phyloP scores from a whole-genome alignment of 2,113 vertebrate species.

The Lophura nycthemera region DNA sequence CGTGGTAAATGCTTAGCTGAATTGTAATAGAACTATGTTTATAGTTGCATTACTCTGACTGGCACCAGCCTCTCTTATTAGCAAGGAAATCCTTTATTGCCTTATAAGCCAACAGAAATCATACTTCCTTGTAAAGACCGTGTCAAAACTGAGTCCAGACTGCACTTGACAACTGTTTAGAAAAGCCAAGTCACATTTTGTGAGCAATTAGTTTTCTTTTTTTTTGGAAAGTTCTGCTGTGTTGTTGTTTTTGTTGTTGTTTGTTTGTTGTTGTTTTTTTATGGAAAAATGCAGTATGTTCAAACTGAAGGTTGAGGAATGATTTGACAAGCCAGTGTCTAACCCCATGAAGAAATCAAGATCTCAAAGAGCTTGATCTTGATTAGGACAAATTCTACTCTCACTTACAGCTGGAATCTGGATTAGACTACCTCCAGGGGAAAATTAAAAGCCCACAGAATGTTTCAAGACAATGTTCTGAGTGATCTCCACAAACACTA shows the following conservation, averaged over 20 bases:
- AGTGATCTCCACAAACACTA: neutral
- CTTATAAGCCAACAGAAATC: neutral
- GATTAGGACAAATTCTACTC: neutral
- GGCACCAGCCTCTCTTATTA: neutral
- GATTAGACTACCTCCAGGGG: neutral
- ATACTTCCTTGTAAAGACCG: neutral
- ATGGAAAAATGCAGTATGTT: neutral
- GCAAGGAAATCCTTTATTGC: conserved; percentile 5
- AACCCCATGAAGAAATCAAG: neutral
- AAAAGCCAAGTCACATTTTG: neutral
- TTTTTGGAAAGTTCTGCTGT: neutral
- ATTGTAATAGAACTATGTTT: neutral
- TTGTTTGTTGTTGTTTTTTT: neutral
- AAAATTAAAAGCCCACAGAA: neutral
- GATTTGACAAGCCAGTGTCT: neutral
- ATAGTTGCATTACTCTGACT: neutral
- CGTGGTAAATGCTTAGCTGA: neutral
- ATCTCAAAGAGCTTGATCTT: neutral
- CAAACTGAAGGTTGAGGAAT: neutral
- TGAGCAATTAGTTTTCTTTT: neutral
- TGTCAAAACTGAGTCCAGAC: neutral
- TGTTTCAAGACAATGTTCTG: neutral
- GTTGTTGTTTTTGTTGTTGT: no score
- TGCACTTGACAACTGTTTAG: neutral
- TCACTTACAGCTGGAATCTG: neutral